Evolutionary conservation across 2,797 vertebrate species (phyloP).

Genomic region (Echeneis naucrates): DNA sequence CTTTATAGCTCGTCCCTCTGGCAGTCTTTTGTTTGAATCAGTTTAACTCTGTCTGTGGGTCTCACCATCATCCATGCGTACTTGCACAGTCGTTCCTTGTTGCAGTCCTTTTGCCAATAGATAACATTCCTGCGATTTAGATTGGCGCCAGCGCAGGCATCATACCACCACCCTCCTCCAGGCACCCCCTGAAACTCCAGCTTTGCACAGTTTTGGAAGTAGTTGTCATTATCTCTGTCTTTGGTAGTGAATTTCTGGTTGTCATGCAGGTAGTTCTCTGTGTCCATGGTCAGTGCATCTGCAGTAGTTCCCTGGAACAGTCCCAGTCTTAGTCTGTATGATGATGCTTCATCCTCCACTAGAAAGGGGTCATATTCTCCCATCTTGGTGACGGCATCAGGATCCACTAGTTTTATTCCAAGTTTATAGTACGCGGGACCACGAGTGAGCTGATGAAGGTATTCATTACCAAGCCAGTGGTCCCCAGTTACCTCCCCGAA

Average conservation of each 20-base stretch:
- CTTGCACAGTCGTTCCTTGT: conserved; percentile 86
- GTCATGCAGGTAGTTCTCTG: conserved; percentile 91
- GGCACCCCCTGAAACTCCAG: conserved; percentile 87
- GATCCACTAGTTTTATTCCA: conserved; percentile 88
- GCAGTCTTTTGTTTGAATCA: conserved; percentile 71
- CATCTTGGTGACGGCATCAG: conserved; percentile 82
- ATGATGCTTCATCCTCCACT: conserved; percentile 85
- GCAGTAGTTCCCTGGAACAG: conserved; percentile 87
- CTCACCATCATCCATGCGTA: conserved; percentile 91
- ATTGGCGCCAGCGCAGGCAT: conserved; percentile 88
- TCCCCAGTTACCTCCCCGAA: conserved; percentile 86
- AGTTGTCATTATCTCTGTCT: conserved; percentile 90
- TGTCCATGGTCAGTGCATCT: conserved; percentile 89
- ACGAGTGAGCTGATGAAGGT: conserved; percentile 85
- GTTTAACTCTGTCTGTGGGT: conserved; percentile 78
- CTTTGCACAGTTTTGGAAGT: conserved; percentile 89
- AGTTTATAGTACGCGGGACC: conserved; percentile 82
- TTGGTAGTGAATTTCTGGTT: conserved; percentile 92
- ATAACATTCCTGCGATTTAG: conserved; percentile 89
- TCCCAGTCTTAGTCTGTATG: conserved; percentile 87
- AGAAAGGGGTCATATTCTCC: conserved; percentile 87
- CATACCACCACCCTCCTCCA: conserved; percentile 90
- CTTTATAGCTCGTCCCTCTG: conserved; percentile 84
- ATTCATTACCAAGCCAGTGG: conserved; percentile 92
- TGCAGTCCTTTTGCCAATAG: conserved; percentile 92